Conservation (phyloP, 2,888 invertebrate species). For the Leptinotarsa tumamoca region DNA sequence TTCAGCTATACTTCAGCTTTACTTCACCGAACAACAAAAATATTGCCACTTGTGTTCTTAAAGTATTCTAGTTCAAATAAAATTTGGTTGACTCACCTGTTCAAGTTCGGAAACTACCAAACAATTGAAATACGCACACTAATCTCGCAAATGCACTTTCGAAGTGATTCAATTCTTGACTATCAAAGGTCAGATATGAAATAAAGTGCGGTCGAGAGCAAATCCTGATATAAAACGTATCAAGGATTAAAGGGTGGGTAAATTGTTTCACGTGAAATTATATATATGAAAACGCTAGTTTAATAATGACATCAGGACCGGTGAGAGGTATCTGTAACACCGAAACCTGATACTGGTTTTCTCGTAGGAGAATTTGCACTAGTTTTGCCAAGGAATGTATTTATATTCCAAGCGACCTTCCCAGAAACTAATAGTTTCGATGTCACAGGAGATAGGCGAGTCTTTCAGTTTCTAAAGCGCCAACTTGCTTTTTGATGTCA, state of each 20-base stretch:
- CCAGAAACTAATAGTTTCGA: too few relatives aligned
- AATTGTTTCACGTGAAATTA: background rate
- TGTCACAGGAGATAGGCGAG: too few relatives aligned
- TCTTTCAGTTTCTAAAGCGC: too few relatives aligned
- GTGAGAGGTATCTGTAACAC: background rate
- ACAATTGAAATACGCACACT: slow-evolving; percentile 3
- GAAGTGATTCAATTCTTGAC: slow-evolving; percentile 20
- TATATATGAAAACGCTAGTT: background rate
- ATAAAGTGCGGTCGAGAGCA: slow-evolving; percentile 23
- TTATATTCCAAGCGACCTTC: too few relatives aligned
- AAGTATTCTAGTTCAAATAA: too few relatives aligned
- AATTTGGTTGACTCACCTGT: background rate
- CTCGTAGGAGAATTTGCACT: too few relatives aligned
- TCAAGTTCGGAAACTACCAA: background rate
- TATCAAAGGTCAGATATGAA: slow-evolving; percentile 33
- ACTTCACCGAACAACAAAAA: too few relatives aligned
- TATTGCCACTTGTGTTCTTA: too few relatives aligned
- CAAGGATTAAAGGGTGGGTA: slow-evolving; percentile 40
- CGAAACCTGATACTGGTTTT: too few relatives aligned
- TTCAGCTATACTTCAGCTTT: too few relatives aligned
- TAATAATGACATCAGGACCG: background rate
- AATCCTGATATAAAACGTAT: slow-evolving; percentile 31
- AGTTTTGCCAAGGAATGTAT: too few relatives aligned
- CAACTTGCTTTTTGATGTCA: too few relatives aligned
- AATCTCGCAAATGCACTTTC: background rate